Base-by-base conservation (phyloP, 2,797 vertebrate genomes). In the Vipera latastei region DNA sequence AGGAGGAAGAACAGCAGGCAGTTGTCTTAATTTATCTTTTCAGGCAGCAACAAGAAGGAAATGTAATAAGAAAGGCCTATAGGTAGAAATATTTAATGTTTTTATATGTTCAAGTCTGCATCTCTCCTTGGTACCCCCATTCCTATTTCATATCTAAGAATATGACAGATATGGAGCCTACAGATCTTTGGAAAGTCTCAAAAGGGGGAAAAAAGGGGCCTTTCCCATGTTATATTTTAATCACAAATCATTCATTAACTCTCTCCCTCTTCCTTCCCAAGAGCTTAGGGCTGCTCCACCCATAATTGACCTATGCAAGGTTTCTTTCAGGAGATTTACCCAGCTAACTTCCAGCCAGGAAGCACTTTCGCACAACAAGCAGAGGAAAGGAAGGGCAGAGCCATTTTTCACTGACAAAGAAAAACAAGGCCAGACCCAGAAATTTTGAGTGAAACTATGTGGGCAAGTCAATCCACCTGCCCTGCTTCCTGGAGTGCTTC, bases 341-440 rank as follows among this genome's bases (percentile, higher is more conserved):
- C 94, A 96, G 92, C 0, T 0, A 94, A 91, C 85, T 89, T 93
- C 92, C 85, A 0, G 0, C 93, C 96, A 97, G 97, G 97, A 97
- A 96, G 96, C 93, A 95, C 92, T 94, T 94, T 96, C 96, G 96
- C 97, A 96, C 26, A 89, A 91, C 32, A 92, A 95, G 92, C 91
- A 59, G 32, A 92, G 92, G 0, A 6, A 95, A 97, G 95, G 97
- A 96, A 96, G 95, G 96, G 96, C 92, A 95, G 94, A 96, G 90
- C 93, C 92, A 91, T 69, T 95, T 89, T 93, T 95, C 96, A 96
- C 65, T 92, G 94, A 95, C 95, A 96, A 94, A 97, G 95, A 94
- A 95, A 97, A 96, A 96, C 95, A 94, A 92, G 93, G 48, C 63
- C 85, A 95, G 91, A 95, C 91, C 51, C 32, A 91, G 86, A 0